Percentiles rank a stretch among this genome's conserved stretches.
phyloP scores from a whole-genome alignment of 2,888 invertebrate genomes.

The Cantharis rustica region DNA sequence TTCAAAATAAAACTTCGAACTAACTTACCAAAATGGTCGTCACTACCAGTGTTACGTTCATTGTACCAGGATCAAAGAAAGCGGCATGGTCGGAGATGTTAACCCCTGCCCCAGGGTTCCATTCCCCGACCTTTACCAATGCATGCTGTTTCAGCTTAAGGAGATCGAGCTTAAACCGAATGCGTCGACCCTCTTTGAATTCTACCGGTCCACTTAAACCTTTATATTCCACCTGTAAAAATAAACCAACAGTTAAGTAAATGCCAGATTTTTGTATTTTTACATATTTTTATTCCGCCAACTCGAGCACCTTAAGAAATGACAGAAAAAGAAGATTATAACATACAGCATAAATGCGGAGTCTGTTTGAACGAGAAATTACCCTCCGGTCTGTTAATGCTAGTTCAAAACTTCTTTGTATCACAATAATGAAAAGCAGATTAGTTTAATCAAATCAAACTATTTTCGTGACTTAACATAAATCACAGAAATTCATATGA shows the following conservation, averaged over 20 bases:
- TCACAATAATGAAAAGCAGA: too few species aligned
- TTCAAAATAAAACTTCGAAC: background rate
- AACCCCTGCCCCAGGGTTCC: constrained; percentile 69
- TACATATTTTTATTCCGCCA: too few species aligned
- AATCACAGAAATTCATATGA: too few species aligned
- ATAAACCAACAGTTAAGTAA: background rate
- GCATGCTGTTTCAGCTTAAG: constrained; percentile 75
- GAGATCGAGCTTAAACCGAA: constrained; percentile 75
- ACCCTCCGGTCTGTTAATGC: too few species aligned
- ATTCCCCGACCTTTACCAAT: constrained; percentile 76
- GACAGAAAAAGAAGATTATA: too few species aligned
- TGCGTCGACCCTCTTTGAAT: constrained; percentile 77
- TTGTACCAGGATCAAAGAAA: constrained; percentile 72
- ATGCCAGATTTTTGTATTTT: too few species aligned
- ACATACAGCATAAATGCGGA: too few species aligned
- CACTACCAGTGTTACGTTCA: constrained; percentile 77
- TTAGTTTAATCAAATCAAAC: too few species aligned
- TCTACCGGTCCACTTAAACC: constrained; percentile 81
- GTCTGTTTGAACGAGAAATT: too few species aligned
- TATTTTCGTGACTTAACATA: too few species aligned
- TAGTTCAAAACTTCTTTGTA: too few species aligned
- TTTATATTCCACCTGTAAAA: constrained; percentile 72
- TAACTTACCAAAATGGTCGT: constrained; percentile 73
- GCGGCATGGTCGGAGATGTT: constrained; percentile 73
- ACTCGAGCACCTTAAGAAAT: too few species aligned